These are phyloP conservation scores for Cephus sareptanus DNA, from an alignment of 2,888 invertebrate species.

Conservation along the genomic window DNA sequence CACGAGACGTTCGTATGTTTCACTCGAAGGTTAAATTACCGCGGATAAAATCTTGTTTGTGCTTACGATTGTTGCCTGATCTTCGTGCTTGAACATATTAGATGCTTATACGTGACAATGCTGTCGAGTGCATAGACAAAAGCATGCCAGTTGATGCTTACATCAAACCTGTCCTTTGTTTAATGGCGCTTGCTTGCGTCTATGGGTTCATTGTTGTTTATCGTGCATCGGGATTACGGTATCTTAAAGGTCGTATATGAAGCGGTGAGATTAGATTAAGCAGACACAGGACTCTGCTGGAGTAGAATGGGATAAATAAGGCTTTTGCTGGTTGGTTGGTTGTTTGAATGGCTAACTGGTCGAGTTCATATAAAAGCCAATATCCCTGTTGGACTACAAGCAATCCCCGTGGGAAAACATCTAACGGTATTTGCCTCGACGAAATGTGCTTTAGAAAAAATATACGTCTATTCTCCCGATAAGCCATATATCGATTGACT, in stretches of 20 bases:
- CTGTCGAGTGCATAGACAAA: not conserved
- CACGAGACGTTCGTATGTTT: not conserved
- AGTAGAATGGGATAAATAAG: not conserved
- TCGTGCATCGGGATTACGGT: not conserved
- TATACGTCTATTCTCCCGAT: not conserved
- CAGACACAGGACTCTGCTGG: not conserved
- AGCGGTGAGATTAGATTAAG: not conserved
- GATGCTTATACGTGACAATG: not conserved
- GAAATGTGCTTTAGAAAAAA: not conserved
- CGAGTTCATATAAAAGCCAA: not conserved
- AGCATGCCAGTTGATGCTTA: not conserved
- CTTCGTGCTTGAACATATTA: not conserved
- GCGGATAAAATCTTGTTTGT: not conserved
- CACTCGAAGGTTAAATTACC: not conserved
- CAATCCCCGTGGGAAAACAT: not conserved
- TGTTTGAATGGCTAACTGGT: not conserved
- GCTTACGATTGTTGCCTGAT: not conserved
- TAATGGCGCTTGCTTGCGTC: not conserved
- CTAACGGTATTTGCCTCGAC: not conserved
- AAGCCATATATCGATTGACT: not conserved
- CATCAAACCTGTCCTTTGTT: not conserved
- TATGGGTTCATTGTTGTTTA: not conserved
- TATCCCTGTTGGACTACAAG: not conserved
- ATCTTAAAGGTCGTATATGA: not conserved
- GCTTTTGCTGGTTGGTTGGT: not conserved